phyloP scores from a whole-genome alignment of 2,888 invertebrate genomes.

The Thera obeliscata region DNA sequence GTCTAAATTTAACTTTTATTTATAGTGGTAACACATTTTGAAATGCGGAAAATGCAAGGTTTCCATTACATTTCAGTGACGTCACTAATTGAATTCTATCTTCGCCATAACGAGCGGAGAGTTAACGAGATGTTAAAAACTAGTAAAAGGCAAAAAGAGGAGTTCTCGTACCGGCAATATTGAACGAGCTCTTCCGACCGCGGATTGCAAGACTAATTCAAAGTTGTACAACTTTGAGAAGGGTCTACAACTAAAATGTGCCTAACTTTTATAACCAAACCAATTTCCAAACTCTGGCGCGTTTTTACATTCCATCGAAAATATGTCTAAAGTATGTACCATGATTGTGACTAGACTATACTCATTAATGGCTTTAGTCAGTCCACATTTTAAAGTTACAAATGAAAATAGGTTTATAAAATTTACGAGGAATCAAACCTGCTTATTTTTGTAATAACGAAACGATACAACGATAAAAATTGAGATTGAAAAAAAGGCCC shows the following conservation, averaged over 20 bases:
- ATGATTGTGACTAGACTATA: neutral
- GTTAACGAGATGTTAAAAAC: slow-evolving; percentile 57
- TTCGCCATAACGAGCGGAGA: slow-evolving; percentile 47
- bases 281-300: neutral
- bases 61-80: slow-evolving; percentile 27
- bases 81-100: slow-evolving; percentile 38
- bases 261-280: neutral
- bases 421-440: no score
- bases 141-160: slow-evolving; percentile 49
- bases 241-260: slow-evolving; percentile 2
- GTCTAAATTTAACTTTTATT: no score
- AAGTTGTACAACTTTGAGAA: slow-evolving; percentile 16
- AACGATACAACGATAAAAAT: no score
- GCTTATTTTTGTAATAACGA: no score
- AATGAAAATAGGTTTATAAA: no score
- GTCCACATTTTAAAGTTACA: no score
- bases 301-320: slow-evolving; percentile 1
- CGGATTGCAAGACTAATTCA: slow-evolving; percentile 36
- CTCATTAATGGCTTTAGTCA: no score
- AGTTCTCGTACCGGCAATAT: slow-evolving; percentile 45
- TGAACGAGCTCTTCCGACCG: slow-evolving; percentile 37
- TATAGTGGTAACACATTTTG: neutral
- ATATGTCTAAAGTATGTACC: no score
- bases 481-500: no score
- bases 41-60: slow-evolving; percentile 5